These are phyloP conservation scores for Sialia sialis DNA, from an alignment of 2,113 vertebrate species.

Conservation along the genomic window DNA sequence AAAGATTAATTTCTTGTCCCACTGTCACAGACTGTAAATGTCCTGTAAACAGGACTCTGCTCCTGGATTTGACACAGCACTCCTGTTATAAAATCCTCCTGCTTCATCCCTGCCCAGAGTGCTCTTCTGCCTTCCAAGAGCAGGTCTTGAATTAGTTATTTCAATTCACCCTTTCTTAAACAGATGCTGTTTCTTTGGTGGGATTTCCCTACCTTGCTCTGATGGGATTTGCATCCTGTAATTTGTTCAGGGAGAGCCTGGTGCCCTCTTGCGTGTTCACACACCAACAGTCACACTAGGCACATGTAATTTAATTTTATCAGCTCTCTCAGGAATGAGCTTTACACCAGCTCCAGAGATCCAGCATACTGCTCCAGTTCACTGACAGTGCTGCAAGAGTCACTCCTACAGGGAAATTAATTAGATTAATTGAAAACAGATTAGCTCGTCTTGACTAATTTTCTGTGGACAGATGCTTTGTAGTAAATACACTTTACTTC, in stretches of 20 bases:
- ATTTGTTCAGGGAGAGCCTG: neutral
- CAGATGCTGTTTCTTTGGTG: neutral
- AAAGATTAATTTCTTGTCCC: neutral
- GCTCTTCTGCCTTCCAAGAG: neutral
- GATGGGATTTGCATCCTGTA: accelerated
- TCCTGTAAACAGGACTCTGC: neutral
- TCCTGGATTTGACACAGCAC: neutral
- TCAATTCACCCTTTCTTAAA: neutral
- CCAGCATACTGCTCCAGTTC: neutral
- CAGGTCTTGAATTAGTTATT: neutral
- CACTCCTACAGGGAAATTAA: neutral
- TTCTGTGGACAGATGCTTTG: neutral
- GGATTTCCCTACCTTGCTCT: neutral
- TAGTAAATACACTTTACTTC: neutral
- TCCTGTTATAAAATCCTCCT: neutral
- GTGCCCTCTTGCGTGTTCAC: neutral
- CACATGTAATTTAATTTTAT: neutral
- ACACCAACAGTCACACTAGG: neutral
- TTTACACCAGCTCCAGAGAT: neutral
- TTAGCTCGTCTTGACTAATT: neutral
- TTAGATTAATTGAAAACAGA: neutral
- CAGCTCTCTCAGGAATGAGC: neutral
- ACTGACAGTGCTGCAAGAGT: neutral
- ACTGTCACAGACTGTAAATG: neutral
- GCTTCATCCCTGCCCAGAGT: neutral